Evolutionary conservation across 2,113 vertebrate species (phyloP).

Genomic region (Semnopithecus entellus): DNA sequence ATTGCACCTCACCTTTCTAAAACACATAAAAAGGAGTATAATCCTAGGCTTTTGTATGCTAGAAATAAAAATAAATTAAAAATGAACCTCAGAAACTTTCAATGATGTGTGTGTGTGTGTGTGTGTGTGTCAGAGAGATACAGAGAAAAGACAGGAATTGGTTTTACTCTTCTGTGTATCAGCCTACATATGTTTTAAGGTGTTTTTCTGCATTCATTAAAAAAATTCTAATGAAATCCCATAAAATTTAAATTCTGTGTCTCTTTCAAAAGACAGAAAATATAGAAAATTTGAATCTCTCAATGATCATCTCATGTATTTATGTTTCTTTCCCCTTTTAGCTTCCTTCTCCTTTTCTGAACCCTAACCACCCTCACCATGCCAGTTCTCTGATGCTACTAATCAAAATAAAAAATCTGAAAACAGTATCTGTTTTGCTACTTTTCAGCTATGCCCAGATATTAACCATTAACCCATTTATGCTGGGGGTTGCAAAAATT

Average conservation of each 20-base stretch:
- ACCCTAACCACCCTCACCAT: neutral
- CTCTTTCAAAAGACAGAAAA: neutral
- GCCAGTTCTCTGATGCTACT: neutral
- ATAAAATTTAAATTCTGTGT: neutral
- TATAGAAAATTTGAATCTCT: neutral
- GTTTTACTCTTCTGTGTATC: neutral
- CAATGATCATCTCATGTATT: neutral
- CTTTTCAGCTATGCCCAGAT: neutral
- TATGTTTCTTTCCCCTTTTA: neutral
- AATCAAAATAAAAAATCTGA: neutral
- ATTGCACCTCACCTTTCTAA: neutral
- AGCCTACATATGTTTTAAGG: neutral
- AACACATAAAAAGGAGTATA: neutral
- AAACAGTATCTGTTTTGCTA: neutral
- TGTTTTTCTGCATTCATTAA: neutral
- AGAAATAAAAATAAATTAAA: slow-evolving; percentile 19
- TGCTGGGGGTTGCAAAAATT: no score
- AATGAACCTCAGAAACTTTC: slow-evolving; percentile 16
- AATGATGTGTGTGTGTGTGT: neutral
- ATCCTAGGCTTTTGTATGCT: neutral
- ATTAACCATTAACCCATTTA: neutral
- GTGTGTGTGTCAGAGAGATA: neutral
- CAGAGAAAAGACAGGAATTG: neutral
- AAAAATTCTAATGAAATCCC: neutral
- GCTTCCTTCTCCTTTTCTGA: slow-evolving; percentile 2